Percentiles rank a stretch among this genome's conserved stretches.
Evolutionary conservation across 2,113 vertebrate species (phyloP).

Genomic region (Rostratula benghalensis): DNA sequence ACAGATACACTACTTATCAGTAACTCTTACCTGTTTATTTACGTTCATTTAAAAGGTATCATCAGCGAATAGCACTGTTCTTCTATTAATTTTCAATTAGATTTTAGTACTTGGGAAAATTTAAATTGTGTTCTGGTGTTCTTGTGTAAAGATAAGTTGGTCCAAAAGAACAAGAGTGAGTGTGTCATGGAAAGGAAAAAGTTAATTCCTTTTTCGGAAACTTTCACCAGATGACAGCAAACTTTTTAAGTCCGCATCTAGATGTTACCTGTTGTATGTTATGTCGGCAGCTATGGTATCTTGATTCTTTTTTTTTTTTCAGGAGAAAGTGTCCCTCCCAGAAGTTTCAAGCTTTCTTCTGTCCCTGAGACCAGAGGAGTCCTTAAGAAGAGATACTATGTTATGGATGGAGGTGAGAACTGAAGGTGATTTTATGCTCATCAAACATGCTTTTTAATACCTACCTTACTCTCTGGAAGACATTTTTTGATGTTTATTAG

Average conservation of each 20-base stretch:
- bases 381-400: constrained; percentile 82
- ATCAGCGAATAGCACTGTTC: background rate
- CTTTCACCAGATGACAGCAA: background rate
- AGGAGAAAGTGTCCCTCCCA: constrained; percentile 83
- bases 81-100: background rate
- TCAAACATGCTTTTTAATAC: background rate
- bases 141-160: background rate
- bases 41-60: background rate
- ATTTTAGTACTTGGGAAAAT: background rate
- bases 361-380: constrained; percentile 86
- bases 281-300: background rate
- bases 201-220: background rate
- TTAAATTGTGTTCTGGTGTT: background rate
- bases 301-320: constrained; percentile 1
- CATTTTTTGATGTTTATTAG: background rate
- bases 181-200: background rate
- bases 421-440: background rate
- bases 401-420: constrained; percentile 87
- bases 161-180: background rate
- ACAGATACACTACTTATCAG: background rate
- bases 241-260: background rate
- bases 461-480: background rate
- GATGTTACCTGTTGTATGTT: background rate
- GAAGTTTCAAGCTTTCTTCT: constrained; percentile 85
- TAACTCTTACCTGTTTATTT: background rate